Evolutionary conservation across 2,797 vertebrate genomes (phyloP).

Genomic region (Halcyon smyrnensis): DNA sequence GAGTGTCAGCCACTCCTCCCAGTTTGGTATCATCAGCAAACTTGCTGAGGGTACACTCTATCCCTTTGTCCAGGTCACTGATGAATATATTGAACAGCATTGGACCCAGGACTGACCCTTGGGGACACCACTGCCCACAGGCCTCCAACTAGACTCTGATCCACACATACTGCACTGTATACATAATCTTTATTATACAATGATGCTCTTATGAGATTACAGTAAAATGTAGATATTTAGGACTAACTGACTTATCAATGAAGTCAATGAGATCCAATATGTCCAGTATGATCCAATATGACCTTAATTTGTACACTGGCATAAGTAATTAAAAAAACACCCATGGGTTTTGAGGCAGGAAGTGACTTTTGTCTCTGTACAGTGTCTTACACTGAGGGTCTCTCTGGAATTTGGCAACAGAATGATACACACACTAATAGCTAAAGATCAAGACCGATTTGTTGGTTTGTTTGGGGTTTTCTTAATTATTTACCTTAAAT

Average conservation of each 20-base stretch:
- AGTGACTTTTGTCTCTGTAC: neutral
- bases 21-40: too few relatives aligned
- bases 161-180: neutral
- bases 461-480: neutral
- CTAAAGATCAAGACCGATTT: neutral
- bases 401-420: neutral
- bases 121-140: too few relatives aligned
- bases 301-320: neutral
- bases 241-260: neutral
- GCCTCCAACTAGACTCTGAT: too few relatives aligned
- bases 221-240: neutral
- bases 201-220: neutral
- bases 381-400: neutral
- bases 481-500: constrained; percentile 84
- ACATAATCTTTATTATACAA: neutral
- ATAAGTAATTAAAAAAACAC: neutral
- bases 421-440: neutral
- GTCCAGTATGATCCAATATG: neutral
- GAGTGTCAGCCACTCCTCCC: too few relatives aligned
- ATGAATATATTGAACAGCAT: too few relatives aligned
- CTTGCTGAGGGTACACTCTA: too few relatives aligned
- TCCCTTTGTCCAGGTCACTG: too few relatives aligned
- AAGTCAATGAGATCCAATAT: neutral
- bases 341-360: neutral
- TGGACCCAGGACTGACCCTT: too few relatives aligned